phyloP scores from a whole-genome alignment of 2,113 vertebrate genomes.

The Daboia siamensis region DNA sequence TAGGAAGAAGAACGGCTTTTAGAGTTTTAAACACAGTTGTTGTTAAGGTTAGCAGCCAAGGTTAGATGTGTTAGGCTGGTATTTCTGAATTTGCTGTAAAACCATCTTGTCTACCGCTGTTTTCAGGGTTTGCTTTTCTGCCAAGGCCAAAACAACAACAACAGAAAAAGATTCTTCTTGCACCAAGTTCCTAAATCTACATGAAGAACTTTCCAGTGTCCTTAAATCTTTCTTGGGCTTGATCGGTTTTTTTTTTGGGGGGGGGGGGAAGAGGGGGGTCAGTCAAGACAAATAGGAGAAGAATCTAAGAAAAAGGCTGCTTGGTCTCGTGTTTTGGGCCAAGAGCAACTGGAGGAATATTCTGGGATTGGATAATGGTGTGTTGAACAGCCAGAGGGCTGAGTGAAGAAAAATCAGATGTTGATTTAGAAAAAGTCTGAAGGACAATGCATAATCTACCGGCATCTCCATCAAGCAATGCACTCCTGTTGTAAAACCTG shows the following conservation, averaged over 20 bases:
- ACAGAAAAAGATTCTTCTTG: not conserved
- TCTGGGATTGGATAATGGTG: not conserved
- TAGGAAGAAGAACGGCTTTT: not conserved
- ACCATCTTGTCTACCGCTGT: conserved; percentile 44
- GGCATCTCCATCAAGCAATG: conserved; percentile 45
- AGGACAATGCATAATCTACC: conserved; percentile 18
- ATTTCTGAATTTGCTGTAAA: not conserved
- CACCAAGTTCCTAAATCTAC: conserved; percentile 43
- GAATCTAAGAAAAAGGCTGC: not conserved
- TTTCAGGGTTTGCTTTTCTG: conserved; percentile 50
- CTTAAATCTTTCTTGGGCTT: conserved; percentile 30
- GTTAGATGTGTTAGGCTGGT: conserved; percentile 58
- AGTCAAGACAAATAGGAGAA: not conserved
- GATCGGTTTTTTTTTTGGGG: conserved; percentile 17
- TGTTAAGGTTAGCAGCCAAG: not conserved
- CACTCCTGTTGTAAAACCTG: conserved; percentile 60
- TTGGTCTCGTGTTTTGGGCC: not conserved
- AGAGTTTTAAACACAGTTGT: not conserved
- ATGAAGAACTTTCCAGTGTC: conserved; percentile 27
- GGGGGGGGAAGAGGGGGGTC: not conserved
- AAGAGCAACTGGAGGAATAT: not conserved
- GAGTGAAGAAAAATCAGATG: not conserved
- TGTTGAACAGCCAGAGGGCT: not conserved
- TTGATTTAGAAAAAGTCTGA: conserved; percentile 28
- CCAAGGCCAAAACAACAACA: conserved; percentile 27